Evolutionary conservation across 2,797 vertebrate species (phyloP).

Genomic region (Mycteria americana): DNA sequence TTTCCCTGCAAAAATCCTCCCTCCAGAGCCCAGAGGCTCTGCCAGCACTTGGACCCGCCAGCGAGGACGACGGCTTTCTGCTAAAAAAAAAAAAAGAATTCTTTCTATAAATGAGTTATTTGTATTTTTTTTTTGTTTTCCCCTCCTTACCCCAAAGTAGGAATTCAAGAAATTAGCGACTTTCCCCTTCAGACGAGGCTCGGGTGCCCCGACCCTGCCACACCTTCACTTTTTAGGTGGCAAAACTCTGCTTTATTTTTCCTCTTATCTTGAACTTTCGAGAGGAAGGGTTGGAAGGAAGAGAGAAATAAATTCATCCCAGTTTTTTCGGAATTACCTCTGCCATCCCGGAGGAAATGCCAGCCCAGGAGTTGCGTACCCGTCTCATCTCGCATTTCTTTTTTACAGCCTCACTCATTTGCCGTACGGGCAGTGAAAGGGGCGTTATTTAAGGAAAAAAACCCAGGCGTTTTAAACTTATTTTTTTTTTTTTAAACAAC

Average conservation of each 20-base stretch:
- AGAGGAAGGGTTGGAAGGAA: neutral
- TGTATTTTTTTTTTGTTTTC: neutral
- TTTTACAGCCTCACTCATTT: neutral
- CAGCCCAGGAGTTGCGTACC: neutral
- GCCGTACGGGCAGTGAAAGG: rapidly evolving
- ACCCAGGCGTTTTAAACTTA: neutral
- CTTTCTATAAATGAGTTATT: no score
- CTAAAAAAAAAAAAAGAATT: neutral
- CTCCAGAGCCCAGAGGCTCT: neutral
- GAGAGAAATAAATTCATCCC: neutral
- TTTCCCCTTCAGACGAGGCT: neutral
- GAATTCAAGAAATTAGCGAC: neutral
- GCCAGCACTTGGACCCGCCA: neutral
- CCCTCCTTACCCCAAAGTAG: neutral
- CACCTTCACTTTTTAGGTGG: neutral
- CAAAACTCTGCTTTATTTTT: neutral
- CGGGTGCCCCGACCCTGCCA: no score
- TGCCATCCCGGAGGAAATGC: neutral
- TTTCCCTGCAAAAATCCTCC: neutral
- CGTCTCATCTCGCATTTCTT: neutral
- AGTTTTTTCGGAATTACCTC: neutral
- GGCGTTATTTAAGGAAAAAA: neutral
- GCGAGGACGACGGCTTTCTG: neutral
- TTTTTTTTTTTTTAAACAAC: neutral
- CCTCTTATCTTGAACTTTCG: neutral